Conservation (phyloP, 2,888 invertebrate genomes). For the Phania funesta region DNA sequence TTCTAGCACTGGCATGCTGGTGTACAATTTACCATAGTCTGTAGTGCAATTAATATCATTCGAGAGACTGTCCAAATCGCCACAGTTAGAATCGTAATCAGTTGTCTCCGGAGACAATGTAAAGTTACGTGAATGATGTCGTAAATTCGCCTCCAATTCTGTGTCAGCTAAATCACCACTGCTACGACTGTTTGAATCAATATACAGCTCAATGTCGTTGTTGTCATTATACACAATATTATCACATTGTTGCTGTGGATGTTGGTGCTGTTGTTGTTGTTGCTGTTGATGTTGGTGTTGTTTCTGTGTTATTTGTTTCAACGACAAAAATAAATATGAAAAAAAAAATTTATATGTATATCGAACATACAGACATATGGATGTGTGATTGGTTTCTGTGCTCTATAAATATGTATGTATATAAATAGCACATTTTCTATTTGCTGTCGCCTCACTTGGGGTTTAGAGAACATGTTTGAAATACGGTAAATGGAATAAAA, state of each 20-base stretch:
- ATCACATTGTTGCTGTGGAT: slow-evolving; percentile 69
- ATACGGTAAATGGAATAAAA: slow-evolving; percentile 34
- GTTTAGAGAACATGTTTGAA: slow-evolving; percentile 33
- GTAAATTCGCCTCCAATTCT: slow-evolving; percentile 77
- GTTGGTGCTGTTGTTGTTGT: slow-evolving; percentile 3
- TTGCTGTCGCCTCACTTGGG: slow-evolving; percentile 14
- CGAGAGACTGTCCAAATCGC: slow-evolving; percentile 88
- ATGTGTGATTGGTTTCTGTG: slow-evolving; percentile 61
- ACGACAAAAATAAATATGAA: slow-evolving; percentile 39
- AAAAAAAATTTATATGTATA: slow-evolving; percentile 9
- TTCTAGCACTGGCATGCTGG: slow-evolving; percentile 94
- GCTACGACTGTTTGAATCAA: slow-evolving; percentile 80
- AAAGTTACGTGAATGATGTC: slow-evolving; percentile 88
- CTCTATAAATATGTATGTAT: slow-evolving; percentile 49
- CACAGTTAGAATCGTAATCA: slow-evolving; percentile 93
- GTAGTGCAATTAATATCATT: slow-evolving; percentile 81
- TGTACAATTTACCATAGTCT: slow-evolving; percentile 85
- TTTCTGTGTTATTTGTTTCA: slow-evolving; percentile 55
- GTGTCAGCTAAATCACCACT: slow-evolving; percentile 79
- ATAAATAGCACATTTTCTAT: slow-evolving; percentile 45
- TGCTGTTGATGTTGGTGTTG: slow-evolving; percentile 25
- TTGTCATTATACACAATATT: slow-evolving; percentile 75
- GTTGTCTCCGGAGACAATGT: slow-evolving; percentile 96
- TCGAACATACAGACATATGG: slow-evolving; percentile 13
- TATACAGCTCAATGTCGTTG: slow-evolving; percentile 80